These are phyloP conservation scores for Macaria notata DNA, from an alignment of 2,888 invertebrate genomes.

Conservation along the genomic window DNA sequence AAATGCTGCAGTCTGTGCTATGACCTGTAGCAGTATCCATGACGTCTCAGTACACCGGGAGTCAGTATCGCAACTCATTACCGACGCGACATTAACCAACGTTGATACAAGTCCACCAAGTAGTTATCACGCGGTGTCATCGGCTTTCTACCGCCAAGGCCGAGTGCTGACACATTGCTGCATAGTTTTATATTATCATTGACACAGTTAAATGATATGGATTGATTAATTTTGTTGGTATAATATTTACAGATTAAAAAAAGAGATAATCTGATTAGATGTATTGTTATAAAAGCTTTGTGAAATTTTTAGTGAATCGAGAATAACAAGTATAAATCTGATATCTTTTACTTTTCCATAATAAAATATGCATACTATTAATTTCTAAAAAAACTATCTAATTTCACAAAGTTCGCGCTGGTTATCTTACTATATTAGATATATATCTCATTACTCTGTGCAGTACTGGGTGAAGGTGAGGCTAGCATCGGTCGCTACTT, in stretches of 20 bases:
- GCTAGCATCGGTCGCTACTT: constrained; percentile 41
- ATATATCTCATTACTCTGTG: constrained; percentile 14
- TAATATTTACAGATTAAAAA: no score
- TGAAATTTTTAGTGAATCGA: no score
- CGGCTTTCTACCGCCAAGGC: constrained; percentile 32
- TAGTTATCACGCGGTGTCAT: constrained; percentile 27
- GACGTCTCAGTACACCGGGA: constrained; percentile 20
- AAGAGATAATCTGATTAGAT: no score
- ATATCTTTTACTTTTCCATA: no score
- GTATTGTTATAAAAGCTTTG: no score
- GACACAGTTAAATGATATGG: constrained; percentile 15
- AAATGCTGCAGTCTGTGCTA: no score
- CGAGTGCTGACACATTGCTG: constrained; percentile 12
- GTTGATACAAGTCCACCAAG: constrained; percentile 1
- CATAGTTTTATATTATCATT: constrained; percentile 29
- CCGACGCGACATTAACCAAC: constrained; percentile 19
- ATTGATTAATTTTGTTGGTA: no score
- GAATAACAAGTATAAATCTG: no score
- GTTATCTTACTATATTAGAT: no score
- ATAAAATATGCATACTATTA: no score
- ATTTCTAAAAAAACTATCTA: no score
- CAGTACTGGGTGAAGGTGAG: constrained; percentile 55
- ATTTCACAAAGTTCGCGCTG: no score
- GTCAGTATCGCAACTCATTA: constrained; percentile 23
- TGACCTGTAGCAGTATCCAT: not conserved